Evolutionary conservation across 2,797 vertebrate genomes (phyloP).

Genomic region (Cryptoblepharus egeriae): DNA sequence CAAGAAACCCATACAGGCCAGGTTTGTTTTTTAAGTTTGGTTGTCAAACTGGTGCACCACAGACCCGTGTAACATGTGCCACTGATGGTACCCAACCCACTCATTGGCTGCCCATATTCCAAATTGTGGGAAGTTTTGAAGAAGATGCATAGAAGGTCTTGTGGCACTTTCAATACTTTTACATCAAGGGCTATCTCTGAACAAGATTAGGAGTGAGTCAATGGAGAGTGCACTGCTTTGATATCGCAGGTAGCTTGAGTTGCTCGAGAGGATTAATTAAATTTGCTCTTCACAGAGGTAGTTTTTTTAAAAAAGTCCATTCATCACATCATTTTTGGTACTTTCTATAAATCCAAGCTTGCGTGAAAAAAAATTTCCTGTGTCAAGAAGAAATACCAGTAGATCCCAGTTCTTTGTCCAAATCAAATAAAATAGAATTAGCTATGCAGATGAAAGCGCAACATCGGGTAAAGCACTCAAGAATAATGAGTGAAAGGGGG

Average conservation of each 20-base stretch:
- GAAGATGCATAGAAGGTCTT: background rate
- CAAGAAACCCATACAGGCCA: no score
- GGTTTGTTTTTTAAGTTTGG: background rate
- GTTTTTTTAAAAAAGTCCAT: background rate
- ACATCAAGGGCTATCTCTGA: background rate
- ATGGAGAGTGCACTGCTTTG: background rate
- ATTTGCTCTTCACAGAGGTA: background rate
- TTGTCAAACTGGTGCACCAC: background rate
- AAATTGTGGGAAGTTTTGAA: background rate
- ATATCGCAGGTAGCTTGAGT: background rate
- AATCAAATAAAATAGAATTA: background rate
- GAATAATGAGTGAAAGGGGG: background rate
- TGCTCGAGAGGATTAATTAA: background rate
- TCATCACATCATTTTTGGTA: background rate
- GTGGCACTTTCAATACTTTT: background rate
- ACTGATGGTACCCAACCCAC: background rate
- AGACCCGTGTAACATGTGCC: background rate
- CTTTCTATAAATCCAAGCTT: background rate
- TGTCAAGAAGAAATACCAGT: background rate
- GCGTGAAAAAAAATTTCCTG: background rate
- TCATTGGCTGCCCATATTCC: background rate
- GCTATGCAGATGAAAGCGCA: background rate
- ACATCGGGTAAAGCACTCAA: background rate
- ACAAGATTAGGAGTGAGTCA: background rate
- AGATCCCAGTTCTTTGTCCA: background rate